Base-by-base conservation (phyloP, 2,113 vertebrate species). In the Heterochromis multidens region DNA sequence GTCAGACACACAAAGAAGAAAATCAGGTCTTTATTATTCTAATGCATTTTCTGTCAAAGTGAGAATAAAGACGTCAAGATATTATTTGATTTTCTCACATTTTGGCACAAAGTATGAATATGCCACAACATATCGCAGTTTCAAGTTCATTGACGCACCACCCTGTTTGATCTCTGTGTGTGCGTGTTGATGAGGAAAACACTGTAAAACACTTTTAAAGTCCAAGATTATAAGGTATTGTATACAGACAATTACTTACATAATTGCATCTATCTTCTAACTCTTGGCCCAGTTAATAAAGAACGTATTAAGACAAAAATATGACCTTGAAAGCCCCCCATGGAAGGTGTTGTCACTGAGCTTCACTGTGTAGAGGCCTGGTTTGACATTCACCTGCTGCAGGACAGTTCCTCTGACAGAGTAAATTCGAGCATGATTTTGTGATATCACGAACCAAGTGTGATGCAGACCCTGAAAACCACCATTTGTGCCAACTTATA, bases 1-100 rank as follows among this genome's bases (percentile, higher is more conserved):
- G 57, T 59, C 72, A 59, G 16, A 43, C 63, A 40, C 67, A 59
- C 10, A 79, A 81, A 84, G 76, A n/a, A 74, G 4, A 1, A 82
- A 60, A 12, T 72, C 37, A 43, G 23, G 7, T 23, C 9, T 54
- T 82, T 25, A 43, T 65, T 77, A 58, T 2, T 56, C 29, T 74
- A 52, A 74, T 31, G 49, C 10, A 81, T 78, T 79, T 79, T 59
- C 40, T 67, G 11, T n/a, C 46, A 11, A 29, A n/a, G 70, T 59
- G 9, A 80, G 10, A 29, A 52, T 27, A 27, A 61, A 61, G 27
- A 46, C 25, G n/a, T 49, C n/a, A 23, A 46, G 56, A 12, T 46
- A 12, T 16, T 67, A 37, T 49, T 67, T 40, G 7, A 4, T 74
- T 79, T 85, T 61, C 12, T 25, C 13, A 67, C 13, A 31, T 72